These are phyloP conservation scores for Drosophila nannoptera DNA, from an alignment of 1,140 invertebrate genomes.

Conservation along the genomic window DNA sequence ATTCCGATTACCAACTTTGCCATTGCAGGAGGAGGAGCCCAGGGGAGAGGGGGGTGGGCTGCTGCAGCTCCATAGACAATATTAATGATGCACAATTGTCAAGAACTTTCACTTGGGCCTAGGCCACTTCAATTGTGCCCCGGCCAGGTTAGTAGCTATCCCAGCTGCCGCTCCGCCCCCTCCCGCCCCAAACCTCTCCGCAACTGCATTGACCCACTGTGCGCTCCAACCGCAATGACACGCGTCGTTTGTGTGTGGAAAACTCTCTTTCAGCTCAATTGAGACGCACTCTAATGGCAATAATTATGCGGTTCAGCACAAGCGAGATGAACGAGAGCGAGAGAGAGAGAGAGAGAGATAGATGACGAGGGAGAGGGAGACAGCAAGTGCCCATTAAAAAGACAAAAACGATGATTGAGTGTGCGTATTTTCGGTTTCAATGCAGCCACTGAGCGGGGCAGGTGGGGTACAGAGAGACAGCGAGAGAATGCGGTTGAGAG, in stretches of 20 bases:
- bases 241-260: slow-evolving; percentile 61
- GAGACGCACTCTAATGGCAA: slow-evolving; percentile 75
- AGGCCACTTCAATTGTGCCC: slow-evolving; percentile 64
- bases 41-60: neutral
- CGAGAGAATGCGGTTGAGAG: neutral
- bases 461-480: neutral
- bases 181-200: neutral
- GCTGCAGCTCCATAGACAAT: slow-evolving; percentile 59
- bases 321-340: slow-evolving; percentile 20
- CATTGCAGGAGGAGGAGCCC: slow-evolving; percentile 24
- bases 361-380: slow-evolving; percentile 14
- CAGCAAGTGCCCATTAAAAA: slow-evolving; percentile 64
- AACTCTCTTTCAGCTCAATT: slow-evolving; percentile 53
- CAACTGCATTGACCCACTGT: slow-evolving; percentile 49
- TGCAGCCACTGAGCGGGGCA: slow-evolving; percentile 41
- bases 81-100: slow-evolving; percentile 76
- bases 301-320: slow-evolving; percentile 59
- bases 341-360: slow-evolving; percentile 1
- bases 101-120: slow-evolving; percentile 73
- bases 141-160: slow-evolving; percentile 39
- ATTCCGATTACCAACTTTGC: slow-evolving; percentile 61
- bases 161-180: neutral
- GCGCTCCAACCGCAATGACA: slow-evolving; percentile 68
- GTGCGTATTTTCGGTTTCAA: slow-evolving; percentile 75
- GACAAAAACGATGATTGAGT: slow-evolving; percentile 77